Conservation (phyloP, 2,113 vertebrate genomes). For the Tenebrosternarchus preto region DNA sequence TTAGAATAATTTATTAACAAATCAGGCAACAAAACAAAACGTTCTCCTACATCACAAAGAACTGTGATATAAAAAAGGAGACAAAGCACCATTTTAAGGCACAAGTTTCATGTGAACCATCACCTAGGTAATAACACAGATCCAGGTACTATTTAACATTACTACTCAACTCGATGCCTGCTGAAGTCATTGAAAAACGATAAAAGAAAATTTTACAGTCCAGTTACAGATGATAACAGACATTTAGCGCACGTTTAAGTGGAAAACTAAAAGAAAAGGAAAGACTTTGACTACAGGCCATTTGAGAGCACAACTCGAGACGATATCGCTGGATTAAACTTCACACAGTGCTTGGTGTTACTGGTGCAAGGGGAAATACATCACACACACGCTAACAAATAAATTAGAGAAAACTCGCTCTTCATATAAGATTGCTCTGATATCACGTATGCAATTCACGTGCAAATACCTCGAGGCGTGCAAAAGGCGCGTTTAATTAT, state of each 20-base stretch:
- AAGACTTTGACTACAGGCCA: neutral
- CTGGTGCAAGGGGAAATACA: neutral
- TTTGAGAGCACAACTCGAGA: neutral
- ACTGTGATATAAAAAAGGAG: neutral
- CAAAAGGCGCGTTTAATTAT: neutral
- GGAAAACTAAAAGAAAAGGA: neutral
- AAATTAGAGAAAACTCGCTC: neutral
- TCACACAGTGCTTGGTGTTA: neutral
- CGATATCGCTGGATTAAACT: neutral
- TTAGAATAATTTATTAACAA: neutral
- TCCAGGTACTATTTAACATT: neutral
- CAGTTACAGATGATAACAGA: too few relatives aligned
- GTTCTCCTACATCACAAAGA: neutral
- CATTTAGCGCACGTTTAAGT: neutral
- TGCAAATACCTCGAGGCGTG: conserved; percentile 2
- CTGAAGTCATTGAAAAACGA: too few relatives aligned
- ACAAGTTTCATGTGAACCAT: too few relatives aligned
- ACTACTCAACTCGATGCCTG: neutral
- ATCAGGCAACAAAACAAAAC: neutral
- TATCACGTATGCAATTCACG: too few relatives aligned
- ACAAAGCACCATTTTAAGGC: neutral
- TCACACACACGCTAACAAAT: conserved; percentile 22
- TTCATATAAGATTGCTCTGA: neutral
- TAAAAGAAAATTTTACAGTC: too few relatives aligned
- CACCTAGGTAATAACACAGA: too few relatives aligned